A percentile compares a stretch with the other conserved stretches of the same genome.
phyloP scores from a whole-genome alignment of 2,113 vertebrate genomes.

The Crotalus viridis region DNA sequence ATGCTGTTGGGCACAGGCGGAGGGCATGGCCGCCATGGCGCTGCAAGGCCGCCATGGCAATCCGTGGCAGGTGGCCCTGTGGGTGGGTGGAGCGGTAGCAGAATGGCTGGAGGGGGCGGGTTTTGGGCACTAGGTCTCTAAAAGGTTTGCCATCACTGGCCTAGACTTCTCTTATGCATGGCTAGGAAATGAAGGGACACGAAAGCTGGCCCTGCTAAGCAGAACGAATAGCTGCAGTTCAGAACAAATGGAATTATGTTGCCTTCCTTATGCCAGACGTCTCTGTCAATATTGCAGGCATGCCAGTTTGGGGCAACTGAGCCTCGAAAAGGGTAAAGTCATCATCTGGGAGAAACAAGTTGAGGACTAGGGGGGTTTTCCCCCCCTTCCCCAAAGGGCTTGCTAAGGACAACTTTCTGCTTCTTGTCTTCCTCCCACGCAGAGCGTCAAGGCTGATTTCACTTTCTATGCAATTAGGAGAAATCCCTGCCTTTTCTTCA shows the following conservation, averaged over 20 bases:
- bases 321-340: not conserved
- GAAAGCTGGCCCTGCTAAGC: not conserved
- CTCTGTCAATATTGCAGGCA: not conserved
- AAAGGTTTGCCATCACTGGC: not conserved
- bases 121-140: too few relatives aligned
- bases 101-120: too few relatives aligned
- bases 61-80: too few relatives aligned
- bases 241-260: not conserved
- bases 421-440: not conserved
- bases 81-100: too few relatives aligned
- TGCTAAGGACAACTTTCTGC: not conserved
- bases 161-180: not conserved
- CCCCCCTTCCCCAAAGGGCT: not conserved
- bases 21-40: too few relatives aligned
- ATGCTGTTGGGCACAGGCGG: too few relatives aligned
- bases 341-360: not conserved
- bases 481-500: not conserved
- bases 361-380: not conserved
- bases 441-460: not conserved
- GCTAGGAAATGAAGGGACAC: not conserved
- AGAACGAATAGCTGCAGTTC: not conserved
- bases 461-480: not conserved
- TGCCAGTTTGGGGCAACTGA: not conserved
- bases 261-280: not conserved
- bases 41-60: too few relatives aligned